Conservation (phyloP, 2,113 vertebrate genomes). For the Semnopithecus entellus region DNA sequence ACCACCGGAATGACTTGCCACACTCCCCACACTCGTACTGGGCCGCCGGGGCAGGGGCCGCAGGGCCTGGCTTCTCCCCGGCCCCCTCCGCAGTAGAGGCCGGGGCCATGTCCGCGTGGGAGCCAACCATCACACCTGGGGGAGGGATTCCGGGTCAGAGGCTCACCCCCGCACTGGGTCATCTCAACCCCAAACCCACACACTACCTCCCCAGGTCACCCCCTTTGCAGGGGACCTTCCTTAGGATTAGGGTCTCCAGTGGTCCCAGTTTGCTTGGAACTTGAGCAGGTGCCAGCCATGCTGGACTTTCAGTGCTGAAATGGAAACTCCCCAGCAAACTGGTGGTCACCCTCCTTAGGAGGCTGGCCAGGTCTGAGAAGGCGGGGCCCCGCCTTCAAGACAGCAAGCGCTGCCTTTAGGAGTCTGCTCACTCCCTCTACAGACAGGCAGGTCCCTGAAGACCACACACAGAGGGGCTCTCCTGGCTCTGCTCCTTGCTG, state of each 20-base stretch:
- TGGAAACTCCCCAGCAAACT: background rate
- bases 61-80: slow-evolving; percentile 65
- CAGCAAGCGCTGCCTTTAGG: background rate
- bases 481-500: too few relatives aligned
- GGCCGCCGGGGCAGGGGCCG: slow-evolving; percentile 83
- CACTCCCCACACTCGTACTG: slow-evolving; percentile 94
- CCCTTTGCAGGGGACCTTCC: accelerated
- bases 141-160: background rate
- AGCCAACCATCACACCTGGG: slow-evolving; percentile 80
- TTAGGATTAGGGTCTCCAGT: background rate
- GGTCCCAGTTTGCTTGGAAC: background rate
- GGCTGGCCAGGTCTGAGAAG: background rate
- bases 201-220: background rate
- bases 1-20: slow-evolving; percentile 95
- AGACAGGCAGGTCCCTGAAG: background rate
- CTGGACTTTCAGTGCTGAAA: background rate
- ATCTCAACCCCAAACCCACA: slow-evolving; percentile 57
- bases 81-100: slow-evolving; percentile 63
- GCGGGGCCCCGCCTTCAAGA: background rate
- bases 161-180: slow-evolving; percentile 62
- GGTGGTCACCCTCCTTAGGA: background rate
- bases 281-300: background rate
- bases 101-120: slow-evolving; percentile 78
- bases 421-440: background rate
- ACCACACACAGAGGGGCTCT: too few relatives aligned